Base-by-base conservation (phyloP, 2,797 vertebrate species). In the Manis pentadactyla region DNA sequence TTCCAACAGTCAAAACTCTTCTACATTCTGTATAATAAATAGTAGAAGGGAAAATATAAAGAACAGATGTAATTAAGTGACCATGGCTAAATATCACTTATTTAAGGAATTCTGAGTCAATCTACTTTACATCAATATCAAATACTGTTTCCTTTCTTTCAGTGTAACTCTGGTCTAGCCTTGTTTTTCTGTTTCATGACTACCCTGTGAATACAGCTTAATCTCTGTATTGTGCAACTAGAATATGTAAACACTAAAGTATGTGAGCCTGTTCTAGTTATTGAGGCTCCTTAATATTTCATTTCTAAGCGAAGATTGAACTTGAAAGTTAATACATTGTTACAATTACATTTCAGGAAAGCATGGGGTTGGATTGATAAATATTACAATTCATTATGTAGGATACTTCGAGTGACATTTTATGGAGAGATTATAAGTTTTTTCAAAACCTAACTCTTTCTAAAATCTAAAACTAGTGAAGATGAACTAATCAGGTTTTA, bases 261-360 rank as follows among this genome's bases (percentile, higher is more conserved):
- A 79, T 68, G 39, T 55, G 53, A 81, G 34, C 59, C 51, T 46
- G 21, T 73, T 85, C 89, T 89, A 61, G 84, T 53, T 90, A 66
- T 37, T 69, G 29, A 95, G 10, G 49, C 46, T 81, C 27, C 77
- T 57, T 83, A 27, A 37, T 63, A 27, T 90, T 94, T 85, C 71
- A 77, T 82, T 89, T 71, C 61, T 64, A 66, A 61, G 57, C 94
- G 49, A 85, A 73, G 29, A 92, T 23, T 88, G 23, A 74, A 69
- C 82, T 81, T 87, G 39, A 87, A 94, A 87, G 61, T 31, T 46
- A 51, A 9, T 73, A 42, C 19, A 31, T 77, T 83, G 90, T 94
- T 94, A 37, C 68, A 87, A 13, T 91, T 90, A 73, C 1, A 42
- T 64, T 95, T 86, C 53, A 87, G 68, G 79, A 93, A 92, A 92